Evolutionary conservation across 2,797 vertebrate genomes (phyloP).

Genomic region (Sebastolobus altivelis): DNA sequence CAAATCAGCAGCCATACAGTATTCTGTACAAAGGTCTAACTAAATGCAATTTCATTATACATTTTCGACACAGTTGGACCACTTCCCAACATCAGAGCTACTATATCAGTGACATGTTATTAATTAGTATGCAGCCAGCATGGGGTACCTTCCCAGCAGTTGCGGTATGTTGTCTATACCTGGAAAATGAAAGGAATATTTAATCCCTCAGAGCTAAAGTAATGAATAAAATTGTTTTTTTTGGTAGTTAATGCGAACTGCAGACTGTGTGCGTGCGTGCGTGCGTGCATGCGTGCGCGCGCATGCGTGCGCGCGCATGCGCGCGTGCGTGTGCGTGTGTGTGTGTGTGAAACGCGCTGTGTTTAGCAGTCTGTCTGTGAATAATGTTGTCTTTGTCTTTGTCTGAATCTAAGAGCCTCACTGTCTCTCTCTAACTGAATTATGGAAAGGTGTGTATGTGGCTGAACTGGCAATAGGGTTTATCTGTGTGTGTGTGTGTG

Average conservation of each 20-base stretch:
- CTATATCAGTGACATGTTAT: background rate
- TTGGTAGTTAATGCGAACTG: constrained; percentile 16
- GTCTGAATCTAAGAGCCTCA: constrained; percentile 64
- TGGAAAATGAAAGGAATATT: constrained; percentile 14
- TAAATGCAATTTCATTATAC: background rate
- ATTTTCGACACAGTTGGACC: constrained; percentile 9
- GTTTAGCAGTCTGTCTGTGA: constrained; percentile 70
- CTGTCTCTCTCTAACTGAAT: constrained; percentile 77
- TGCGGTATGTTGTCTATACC: background rate
- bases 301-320: background rate
- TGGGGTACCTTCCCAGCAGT: background rate
- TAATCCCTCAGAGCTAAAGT: constrained; percentile 3
- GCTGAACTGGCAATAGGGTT: constrained; percentile 68
- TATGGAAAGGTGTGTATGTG: constrained; percentile 77
- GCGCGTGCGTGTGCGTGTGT: background rate
- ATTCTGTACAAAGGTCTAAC: background rate
- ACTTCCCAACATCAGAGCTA: background rate
- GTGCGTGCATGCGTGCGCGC: background rate
- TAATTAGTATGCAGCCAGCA: constrained; percentile 2
- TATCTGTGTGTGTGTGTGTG: constrained; percentile 40
- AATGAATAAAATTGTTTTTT: constrained; percentile 13
- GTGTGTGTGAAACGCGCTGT: constrained; percentile 22
- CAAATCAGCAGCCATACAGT: constrained; percentile 1
- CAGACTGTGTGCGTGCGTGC: background rate
- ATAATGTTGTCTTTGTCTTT: constrained; percentile 74